Evolutionary conservation across 2,888 invertebrate species (phyloP), one percentile per base, ranked within the genome.

Genomic region (Chalcosyrphus nemorum): DNA sequence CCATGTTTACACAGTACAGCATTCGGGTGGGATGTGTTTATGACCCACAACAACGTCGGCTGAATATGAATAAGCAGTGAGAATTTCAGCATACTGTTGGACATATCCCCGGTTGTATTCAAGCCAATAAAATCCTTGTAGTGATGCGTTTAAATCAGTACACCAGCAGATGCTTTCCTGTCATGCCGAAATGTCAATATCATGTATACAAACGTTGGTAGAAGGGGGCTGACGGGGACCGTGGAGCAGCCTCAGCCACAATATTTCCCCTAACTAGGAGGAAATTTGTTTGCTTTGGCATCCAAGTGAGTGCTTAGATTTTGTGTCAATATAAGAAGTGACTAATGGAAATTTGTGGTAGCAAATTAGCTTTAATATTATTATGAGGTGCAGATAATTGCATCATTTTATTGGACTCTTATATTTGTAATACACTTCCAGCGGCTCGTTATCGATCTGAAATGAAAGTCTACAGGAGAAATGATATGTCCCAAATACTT

Each of bases 221-320:
- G 13, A 29, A 45, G 43, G 45, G 29, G 32, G 45, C 61, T 24
- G 45, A 19, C 11, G 6, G 24, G 11, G 54, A 24, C 66, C 4
- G 9, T 68, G 45, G 66, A 24, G 38, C 24, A 17, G 9, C 17
- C 29, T n/a, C 15, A 24, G 50, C 17, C 45, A 11, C 57, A 47
- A 29, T 24, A 24, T 29, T 9, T 17, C 19, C 4, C 43, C 9
- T 45, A 59, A 24, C 57, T 24, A 17, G 24, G n/a, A 27, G 29
- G 7, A 47, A 70, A 70, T 70, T 57, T 59, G 59, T 71, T 71
- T 71, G 71, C 38, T 50, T 38, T 71, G 47, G 27, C 59, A 59
- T 50, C 71, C 21, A 59, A 59, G 38, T 59, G 71, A 59, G 71
- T 71, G 71, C 71, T 71, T 59, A 59, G 59, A 59, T 71, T 52